These are phyloP conservation scores for Sialia sialis DNA, from an alignment of 2,113 vertebrate species.

Conservation along the genomic window DNA sequence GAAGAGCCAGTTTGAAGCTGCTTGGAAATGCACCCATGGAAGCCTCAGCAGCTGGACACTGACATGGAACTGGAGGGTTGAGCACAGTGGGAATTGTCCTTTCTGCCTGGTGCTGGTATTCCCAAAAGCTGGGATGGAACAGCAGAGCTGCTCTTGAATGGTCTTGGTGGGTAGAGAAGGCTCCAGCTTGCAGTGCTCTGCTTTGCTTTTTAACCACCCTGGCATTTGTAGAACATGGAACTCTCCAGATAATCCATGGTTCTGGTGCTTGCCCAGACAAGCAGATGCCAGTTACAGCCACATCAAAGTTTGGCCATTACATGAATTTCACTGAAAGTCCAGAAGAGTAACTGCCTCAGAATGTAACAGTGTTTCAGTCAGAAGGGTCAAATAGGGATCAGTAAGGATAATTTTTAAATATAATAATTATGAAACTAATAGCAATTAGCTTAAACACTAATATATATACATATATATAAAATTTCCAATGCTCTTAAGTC, in stretches of 20 bases:
- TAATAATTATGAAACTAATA: constrained; percentile 22
- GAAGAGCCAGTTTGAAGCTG: neutral
- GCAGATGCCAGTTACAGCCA: neutral
- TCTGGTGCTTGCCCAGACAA: neutral
- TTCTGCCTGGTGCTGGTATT: neutral
- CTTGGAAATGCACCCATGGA: neutral
- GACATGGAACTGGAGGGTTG: neutral
- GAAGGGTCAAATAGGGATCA: neutral
- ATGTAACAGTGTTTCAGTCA: neutral
- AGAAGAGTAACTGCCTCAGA: neutral
- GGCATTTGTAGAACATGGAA: neutral
- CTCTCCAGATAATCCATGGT: neutral
- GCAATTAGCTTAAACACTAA: neutral
- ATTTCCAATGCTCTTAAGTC: neutral
- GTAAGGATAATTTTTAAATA: neutral
- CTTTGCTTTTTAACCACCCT: neutral
- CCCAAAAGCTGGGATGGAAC: neutral
- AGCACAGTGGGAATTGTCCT: neutral
- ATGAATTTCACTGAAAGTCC: neutral
- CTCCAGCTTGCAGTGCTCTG: neutral
- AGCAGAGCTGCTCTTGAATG: neutral
- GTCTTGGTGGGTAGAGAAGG: constrained; percentile 7
- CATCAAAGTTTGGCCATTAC: neutral
- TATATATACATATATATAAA: neutral
- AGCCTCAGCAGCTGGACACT: neutral